A percentile compares a stretch with the other conserved stretches of the same genome.
phyloP scores from a whole-genome alignment of 2,113 vertebrate genomes.

The Pagrus major region DNA sequence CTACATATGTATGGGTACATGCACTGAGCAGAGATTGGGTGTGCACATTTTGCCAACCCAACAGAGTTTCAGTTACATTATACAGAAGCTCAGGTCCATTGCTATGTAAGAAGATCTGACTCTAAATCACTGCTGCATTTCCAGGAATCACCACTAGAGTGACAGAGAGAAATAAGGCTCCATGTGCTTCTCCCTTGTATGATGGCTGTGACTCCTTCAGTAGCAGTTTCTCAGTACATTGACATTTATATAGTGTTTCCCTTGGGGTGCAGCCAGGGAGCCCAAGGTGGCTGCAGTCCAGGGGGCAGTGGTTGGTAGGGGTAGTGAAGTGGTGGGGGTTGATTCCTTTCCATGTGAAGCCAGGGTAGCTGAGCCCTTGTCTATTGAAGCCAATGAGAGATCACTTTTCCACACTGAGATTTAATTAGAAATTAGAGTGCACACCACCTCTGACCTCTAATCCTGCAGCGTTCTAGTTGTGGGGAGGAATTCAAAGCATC shows the following conservation, averaged over 20 bases:
- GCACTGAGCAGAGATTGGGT: constrained; percentile 29
- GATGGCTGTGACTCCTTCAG: constrained; percentile 47
- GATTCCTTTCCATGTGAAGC: constrained; percentile 59
- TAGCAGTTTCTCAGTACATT: constrained; percentile 47
- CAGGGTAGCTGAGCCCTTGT: constrained; percentile 52
- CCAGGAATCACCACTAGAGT: constrained; percentile 62
- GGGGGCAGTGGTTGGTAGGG: constrained; percentile 24
- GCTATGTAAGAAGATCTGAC: constrained; percentile 55
- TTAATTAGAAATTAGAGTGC: constrained; percentile 78
- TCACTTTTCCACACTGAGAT: constrained; percentile 77
- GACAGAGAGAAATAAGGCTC: constrained; percentile 26
- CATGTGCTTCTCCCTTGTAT: constrained; percentile 19
- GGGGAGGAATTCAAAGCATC: constrained; percentile 46
- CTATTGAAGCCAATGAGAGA: constrained; percentile 77
- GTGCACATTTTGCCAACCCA: constrained; percentile 45
- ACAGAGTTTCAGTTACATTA: constrained; percentile 59
- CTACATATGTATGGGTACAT: constrained; percentile 18
- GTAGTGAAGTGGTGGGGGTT: constrained; percentile 35
- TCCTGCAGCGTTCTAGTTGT: constrained; percentile 34
- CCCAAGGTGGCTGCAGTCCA: constrained; percentile 42
- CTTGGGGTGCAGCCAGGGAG: constrained; percentile 64
- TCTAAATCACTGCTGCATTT: constrained; percentile 58
- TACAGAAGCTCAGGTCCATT: constrained; percentile 41
- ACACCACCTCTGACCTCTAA: constrained; percentile 73
- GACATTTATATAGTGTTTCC: constrained; percentile 76